Evolutionary conservation across 2,113 vertebrate species (phyloP), one percentile per base, ranked within the genome.

Genomic region (Proteles cristata): DNA sequence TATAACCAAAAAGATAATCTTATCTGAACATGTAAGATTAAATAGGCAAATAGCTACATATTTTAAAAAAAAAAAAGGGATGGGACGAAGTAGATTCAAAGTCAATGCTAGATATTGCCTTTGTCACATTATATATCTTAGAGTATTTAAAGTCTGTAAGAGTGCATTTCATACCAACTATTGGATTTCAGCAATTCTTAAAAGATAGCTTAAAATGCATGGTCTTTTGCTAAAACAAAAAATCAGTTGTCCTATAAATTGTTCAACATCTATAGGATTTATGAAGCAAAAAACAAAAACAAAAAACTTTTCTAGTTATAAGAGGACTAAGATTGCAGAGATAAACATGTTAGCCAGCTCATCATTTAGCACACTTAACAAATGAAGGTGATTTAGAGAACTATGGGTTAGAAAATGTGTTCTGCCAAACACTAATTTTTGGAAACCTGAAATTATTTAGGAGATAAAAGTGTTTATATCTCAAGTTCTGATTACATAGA

Each of bases 351-450:
- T 80, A 86, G 26, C 74, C 3, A 96, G 61, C 2, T 26, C 35
- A 45, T 71, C 63, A 19, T 61, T 74, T 39, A 84, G 88, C 73
- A 84, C 16, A 71, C 15, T 92, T 84, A 88, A 89, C 50, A 86
- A 96, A 93, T 85, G 65, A 90, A 79, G 25, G 3, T 69, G 14
- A 88, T 87, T 92, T 91, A 90, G 35, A 92, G 81, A 88, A 84
- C 74, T 81, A 3, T 63, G 85, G 5, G 12, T 74, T 48, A 45
- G 31, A 45, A 35, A 79, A 66, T 6, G 63, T 68, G 93, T 90
- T 16, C 84, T 93, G 25, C 8, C 17, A 91, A 91, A 80, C 11
- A 63, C n/a, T 63, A 68, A 43, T 26, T 85, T 97, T 86, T 84
- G 6, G 76, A 84, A 97, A 65, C 0, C 16, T 86, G 5, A 68